Percentiles rank a stretch among this genome's conserved stretches.
phyloP scores from a whole-genome alignment of 2,113 vertebrate species.

The Gallinago jamesoni region DNA sequence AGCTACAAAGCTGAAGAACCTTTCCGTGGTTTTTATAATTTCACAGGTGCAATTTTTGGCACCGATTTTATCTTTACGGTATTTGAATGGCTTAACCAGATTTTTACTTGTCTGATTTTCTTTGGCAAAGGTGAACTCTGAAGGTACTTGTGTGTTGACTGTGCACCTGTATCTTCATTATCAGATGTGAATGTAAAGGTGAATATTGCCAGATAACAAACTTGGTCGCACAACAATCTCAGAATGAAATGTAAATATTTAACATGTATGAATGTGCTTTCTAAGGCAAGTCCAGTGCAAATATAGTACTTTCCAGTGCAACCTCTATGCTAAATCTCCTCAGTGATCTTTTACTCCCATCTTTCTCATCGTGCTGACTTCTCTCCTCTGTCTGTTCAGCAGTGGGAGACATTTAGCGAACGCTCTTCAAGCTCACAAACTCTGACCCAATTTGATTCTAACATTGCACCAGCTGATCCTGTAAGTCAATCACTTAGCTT shows the following conservation, averaged over 20 bases:
- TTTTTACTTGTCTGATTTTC: neutral
- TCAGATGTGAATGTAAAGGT: neutral
- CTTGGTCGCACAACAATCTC: neutral
- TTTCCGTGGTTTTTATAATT: neutral
- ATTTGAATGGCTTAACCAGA: neutral
- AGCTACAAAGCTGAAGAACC: neutral
- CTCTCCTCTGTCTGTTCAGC: slow-evolving; percentile 99
- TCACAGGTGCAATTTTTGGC: neutral
- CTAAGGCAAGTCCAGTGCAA: neutral
- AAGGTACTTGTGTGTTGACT: neutral
- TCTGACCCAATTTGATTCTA: slow-evolving; percentile 99
- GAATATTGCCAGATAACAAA: neutral
- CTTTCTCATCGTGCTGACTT: slow-evolving; percentile 83
- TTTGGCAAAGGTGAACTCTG: neutral
- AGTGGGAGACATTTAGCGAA: slow-evolving; percentile 99
- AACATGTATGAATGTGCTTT: neutral
- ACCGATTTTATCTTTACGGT: neutral
- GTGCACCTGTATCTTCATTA: neutral
- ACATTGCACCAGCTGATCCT: slow-evolving; percentile 99
- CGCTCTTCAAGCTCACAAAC: slow-evolving; percentile 99
- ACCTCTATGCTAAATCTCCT: slow-evolving; percentile 75
- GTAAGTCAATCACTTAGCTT: slow-evolving; percentile 99
- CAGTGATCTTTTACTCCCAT: slow-evolving; percentile 72
- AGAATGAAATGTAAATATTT: neutral
- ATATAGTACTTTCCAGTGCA: slow-evolving; percentile 71